These are phyloP conservation scores for Corythaixoides concolor DNA, from an alignment of 2,113 vertebrate species.

Conservation along the genomic window DNA sequence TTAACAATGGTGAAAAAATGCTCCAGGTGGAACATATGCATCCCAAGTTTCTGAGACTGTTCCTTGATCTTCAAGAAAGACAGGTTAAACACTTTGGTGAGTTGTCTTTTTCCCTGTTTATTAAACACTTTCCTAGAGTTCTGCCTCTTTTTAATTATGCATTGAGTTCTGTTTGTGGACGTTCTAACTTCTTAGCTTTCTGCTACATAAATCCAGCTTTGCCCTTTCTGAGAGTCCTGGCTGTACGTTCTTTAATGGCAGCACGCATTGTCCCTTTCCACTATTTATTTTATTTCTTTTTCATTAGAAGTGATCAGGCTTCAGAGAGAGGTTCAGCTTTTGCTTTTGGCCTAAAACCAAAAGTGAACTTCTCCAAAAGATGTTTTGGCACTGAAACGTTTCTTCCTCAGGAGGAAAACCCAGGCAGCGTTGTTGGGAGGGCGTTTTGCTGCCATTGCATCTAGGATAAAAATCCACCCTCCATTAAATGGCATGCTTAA, in stretches of 20 bases:
- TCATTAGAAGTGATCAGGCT: background rate
- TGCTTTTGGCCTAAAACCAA: background rate
- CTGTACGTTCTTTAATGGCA: background rate
- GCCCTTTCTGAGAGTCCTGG: accelerated
- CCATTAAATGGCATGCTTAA: background rate
- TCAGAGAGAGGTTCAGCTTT: background rate
- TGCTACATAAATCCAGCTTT: background rate
- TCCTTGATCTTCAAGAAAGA: slow-evolving; percentile 43
- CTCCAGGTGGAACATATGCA: background rate
- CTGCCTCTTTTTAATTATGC: background rate
- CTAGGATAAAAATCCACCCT: background rate
- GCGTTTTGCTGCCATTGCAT: background rate
- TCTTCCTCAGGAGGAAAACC: background rate
- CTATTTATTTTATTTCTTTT: background rate
- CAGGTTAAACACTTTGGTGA: background rate
- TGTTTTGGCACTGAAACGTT: background rate
- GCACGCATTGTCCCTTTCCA: background rate
- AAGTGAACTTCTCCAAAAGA: background rate
- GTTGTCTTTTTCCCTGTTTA: background rate
- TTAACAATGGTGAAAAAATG: background rate
- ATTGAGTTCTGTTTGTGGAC: background rate
- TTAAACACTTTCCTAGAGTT: slow-evolving; percentile 11
- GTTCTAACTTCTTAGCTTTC: background rate
- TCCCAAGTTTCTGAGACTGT: background rate
- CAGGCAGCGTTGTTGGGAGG: background rate